Evolutionary conservation across 30 jellyfish, hydroid and myxozoan species (phyloP).

Genomic region (Haliclystus octoradiatus): DNA sequence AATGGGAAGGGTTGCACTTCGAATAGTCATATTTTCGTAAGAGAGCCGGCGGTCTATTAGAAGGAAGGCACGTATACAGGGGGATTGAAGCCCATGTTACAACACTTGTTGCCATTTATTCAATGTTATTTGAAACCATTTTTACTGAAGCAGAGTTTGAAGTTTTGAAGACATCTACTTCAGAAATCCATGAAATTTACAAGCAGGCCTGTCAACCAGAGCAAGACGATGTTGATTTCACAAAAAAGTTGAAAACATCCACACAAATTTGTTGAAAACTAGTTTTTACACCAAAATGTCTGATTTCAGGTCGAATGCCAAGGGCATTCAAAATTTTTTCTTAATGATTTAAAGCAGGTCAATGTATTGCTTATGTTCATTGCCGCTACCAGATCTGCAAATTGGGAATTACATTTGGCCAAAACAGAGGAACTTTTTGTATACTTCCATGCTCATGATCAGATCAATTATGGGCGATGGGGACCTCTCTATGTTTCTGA

Average conservation of each 20-base stretch:
- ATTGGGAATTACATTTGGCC: conserved; percentile 1
- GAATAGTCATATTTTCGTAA: no score
- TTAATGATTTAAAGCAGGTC: not conserved
- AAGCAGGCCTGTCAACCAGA: no score
- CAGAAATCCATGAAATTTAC: no score
- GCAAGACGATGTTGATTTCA: no score
- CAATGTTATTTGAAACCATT: not conserved
- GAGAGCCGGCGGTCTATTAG: no score
- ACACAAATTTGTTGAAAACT: no score
- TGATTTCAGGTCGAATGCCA: not conserved
- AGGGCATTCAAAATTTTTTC: not conserved
- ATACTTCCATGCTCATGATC: not conserved
- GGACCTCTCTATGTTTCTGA: not conserved
- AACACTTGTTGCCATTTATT: not conserved
- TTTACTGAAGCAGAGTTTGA: not conserved
- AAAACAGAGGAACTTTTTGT: not conserved
- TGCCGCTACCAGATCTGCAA: not conserved
- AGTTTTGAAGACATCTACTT: no score
- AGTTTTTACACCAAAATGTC: not conserved
- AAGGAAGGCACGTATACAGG: conserved; percentile 24
- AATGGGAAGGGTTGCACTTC: no score
- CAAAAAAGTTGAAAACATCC: no score
- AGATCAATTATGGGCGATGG: not conserved
- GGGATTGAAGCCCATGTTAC: conserved; percentile 31
- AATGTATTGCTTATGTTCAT: not conserved